Conservation (phyloP, 2,113 vertebrate species). For the Oncorhynchus mykiss region DNA sequence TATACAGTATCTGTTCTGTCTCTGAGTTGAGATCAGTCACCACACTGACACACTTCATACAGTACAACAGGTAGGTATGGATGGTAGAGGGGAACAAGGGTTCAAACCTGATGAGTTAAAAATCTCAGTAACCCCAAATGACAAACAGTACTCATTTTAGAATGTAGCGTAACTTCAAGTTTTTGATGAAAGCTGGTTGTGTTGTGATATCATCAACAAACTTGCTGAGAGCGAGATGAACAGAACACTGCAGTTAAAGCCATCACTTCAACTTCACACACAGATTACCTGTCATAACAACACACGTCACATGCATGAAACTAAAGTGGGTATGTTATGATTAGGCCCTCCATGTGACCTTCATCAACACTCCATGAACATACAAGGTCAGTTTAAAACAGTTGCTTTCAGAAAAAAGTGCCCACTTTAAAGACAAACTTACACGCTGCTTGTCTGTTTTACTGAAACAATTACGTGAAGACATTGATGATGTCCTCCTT, state of each 20-base stretch:
- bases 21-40: not conserved
- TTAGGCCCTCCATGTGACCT: not conserved
- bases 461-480: no score
- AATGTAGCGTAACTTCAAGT: not conserved
- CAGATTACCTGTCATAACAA: not conserved
- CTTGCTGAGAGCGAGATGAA: not conserved
- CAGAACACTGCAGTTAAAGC: not conserved
- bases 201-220: not conserved
- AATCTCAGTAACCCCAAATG: not conserved
- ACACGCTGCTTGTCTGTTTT: no score
- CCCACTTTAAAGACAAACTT: no score
- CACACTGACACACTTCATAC: not conserved
- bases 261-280: not conserved
- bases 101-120: not conserved
- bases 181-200: not conserved
- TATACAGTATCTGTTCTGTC: not conserved
- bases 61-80: not conserved
- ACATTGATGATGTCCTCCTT: no score
- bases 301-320: not conserved
- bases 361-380: not conserved
- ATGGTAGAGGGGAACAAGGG: not conserved
- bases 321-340: not conserved
- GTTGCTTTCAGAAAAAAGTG: no score
- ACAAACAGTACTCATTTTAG: not conserved
- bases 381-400: not conserved